A percentile compares a stretch with the other conserved stretches of the same genome.
phyloP scores from a whole-genome alignment of 2,888 invertebrate species.

The Calameuta idolon region DNA sequence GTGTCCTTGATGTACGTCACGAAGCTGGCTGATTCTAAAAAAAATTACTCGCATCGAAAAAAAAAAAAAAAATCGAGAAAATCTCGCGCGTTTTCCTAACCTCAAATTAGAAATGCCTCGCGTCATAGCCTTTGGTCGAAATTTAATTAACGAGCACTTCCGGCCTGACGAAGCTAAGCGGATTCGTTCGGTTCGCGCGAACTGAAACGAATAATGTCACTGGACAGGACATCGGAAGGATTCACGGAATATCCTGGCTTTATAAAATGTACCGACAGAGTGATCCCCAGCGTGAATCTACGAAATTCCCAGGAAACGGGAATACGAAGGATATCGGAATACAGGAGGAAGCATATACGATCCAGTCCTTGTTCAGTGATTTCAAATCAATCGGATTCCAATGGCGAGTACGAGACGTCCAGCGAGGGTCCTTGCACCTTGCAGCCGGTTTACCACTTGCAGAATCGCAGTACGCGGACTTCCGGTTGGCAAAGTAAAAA shows the following conservation, averaged over 20 bases:
- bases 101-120: background rate
- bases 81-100: background rate
- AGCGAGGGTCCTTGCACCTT: slow-evolving; percentile 40
- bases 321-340: slow-evolving; percentile 14
- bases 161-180: background rate
- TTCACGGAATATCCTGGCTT: background rate
- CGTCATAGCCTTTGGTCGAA: background rate
- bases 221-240: slow-evolving; percentile 29
- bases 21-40: background rate
- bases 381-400: background rate
- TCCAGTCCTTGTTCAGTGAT: background rate
- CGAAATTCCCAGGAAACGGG: background rate
- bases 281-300: background rate
- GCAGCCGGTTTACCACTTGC: background rate
- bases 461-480: background rate
- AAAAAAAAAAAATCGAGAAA: background rate
- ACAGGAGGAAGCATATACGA: slow-evolving; percentile 15
- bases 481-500: background rate
- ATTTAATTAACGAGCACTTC: background rate
- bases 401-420: slow-evolving; percentile 45
- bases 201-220: slow-evolving; percentile 29
- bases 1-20: background rate
- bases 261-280: background rate
- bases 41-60: background rate
- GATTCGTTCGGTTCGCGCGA: background rate